These are phyloP conservation scores for Acronicta leporina DNA, from an alignment of 2,888 invertebrate species.

Conservation along the genomic window DNA sequence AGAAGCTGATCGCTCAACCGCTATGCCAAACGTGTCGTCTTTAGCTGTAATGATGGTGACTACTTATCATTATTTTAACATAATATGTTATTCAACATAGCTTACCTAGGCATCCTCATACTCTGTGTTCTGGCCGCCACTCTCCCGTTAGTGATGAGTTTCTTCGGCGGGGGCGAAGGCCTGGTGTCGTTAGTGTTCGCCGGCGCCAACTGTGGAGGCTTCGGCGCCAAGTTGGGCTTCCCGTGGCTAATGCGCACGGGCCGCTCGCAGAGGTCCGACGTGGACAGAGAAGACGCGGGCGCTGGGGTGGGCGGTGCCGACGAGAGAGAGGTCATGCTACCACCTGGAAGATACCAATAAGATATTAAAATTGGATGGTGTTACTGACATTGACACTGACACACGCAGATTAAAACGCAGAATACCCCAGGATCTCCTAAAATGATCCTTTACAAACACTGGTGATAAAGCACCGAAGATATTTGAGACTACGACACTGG, in stretches of 20 bases:
- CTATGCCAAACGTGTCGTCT: too few species aligned
- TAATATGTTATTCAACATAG: too few species aligned
- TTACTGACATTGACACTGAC: too few species aligned
- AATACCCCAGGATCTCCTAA: too few species aligned
- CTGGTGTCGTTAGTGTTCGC: slow-evolving; percentile 87
- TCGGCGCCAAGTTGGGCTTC: slow-evolving; percentile 95
- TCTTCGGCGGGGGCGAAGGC: slow-evolving; percentile 92
- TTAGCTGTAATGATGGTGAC: too few species aligned
- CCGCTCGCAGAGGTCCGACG: slow-evolving; percentile 82
- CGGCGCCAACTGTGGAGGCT: slow-evolving; percentile 90
- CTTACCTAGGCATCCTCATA: slow-evolving; percentile 93
- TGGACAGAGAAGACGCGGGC: slow-evolving; percentile 78
- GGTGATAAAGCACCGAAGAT: too few species aligned
- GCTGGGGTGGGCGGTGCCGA: slow-evolving; percentile 74
- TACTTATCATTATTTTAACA: too few species aligned
- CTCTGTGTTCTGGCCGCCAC: slow-evolving; percentile 94
- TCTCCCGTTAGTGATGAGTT: slow-evolving; percentile 88
- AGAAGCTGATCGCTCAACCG: too few species aligned
- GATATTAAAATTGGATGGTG: too few species aligned
- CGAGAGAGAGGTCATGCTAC: slow-evolving; percentile 83
- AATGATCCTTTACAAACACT: too few species aligned
- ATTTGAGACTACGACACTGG: too few species aligned
- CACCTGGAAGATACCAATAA: slow-evolving; percentile 66
- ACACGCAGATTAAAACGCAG: too few species aligned
- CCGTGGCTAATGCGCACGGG: slow-evolving; percentile 90